These are phyloP conservation scores for Bubo bubo DNA, from an alignment of 2,113 vertebrate genomes.

Conservation along the genomic window DNA sequence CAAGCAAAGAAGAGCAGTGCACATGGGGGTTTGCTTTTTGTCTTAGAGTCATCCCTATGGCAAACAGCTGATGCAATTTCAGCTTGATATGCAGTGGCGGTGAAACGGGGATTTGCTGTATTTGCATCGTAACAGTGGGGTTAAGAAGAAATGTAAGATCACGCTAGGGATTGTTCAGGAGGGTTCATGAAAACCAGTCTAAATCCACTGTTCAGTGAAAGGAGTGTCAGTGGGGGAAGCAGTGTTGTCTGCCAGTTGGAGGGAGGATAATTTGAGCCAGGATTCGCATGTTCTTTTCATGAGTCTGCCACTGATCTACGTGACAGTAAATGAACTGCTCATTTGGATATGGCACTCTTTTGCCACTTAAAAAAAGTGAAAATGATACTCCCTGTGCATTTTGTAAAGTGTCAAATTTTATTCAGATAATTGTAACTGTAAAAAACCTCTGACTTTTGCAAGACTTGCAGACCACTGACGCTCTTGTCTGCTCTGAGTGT, in stretches of 20 bases:
- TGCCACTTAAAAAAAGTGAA: not conserved
- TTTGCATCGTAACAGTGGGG: not conserved
- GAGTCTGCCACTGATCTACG: not conserved
- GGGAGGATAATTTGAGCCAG: not conserved
- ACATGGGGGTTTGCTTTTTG: not conserved
- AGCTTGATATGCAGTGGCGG: not conserved
- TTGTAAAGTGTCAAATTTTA: not conserved
- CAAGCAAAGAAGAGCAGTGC: not conserved
- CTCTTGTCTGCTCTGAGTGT: not conserved
- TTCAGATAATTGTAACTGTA: not conserved
- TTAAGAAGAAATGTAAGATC: not conserved
- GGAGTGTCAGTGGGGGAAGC: not conserved
- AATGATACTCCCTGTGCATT: not conserved
- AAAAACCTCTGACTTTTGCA: not conserved
- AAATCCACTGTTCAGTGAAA: not conserved
- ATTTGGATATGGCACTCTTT: accelerated
- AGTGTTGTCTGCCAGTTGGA: not conserved
- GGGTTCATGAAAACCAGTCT: not conserved
- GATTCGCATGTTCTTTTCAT: not conserved
- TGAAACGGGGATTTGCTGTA: not conserved
- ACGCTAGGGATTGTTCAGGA: not conserved
- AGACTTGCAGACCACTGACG: not conserved
- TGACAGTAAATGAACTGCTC: not conserved
- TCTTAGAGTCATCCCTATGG: not conserved
- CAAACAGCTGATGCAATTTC: not conserved